A percentile compares a stretch with the other conserved stretches of the same genome.
Evolutionary conservation across 2,888 invertebrate species (phyloP).

Genomic region (Drosophila paracracens): DNA sequence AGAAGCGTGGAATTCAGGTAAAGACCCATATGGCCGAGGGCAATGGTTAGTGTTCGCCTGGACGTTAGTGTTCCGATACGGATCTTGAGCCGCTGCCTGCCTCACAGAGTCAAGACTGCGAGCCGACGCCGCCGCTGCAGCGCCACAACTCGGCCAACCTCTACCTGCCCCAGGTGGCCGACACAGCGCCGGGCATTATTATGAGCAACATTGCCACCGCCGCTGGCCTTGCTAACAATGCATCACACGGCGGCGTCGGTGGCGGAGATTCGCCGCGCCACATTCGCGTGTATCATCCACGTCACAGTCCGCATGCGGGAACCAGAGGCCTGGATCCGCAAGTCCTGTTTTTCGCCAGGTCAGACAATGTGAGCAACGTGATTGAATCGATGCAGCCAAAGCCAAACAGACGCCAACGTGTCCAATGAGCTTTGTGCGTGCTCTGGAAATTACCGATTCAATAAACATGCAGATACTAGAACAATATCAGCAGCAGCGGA

Average conservation of each 20-base stretch:
- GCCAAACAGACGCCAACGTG: no score
- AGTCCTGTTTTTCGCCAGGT: no score
- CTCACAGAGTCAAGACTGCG: conserved; percentile 96
- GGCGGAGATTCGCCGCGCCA: background rate
- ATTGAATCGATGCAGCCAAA: no score
- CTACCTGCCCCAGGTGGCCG: conserved; percentile 90
- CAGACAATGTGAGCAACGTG: no score
- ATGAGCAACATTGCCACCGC: conserved; percentile 66
- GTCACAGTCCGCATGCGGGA: no score
- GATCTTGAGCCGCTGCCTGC: conserved; percentile 95
- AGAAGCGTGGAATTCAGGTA: conserved; percentile 93
- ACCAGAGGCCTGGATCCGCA: no score
- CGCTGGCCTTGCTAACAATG: conserved; percentile 27
- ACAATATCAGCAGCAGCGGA: no score
- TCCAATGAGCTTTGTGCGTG: no score
- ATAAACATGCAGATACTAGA: no score
- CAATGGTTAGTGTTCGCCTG: conserved; percentile 94
- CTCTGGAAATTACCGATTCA: no score
- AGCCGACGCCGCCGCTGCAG: conserved; percentile 95
- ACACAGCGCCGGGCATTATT: conserved; percentile 38
- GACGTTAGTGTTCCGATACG: conserved; percentile 92
- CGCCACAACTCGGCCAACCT: conserved; percentile 95
- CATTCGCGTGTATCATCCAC: no score
- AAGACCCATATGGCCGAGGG: conserved; percentile 98
- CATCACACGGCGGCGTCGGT: no score